Conservation (phyloP, 1,140 invertebrate species). For the Argopecten irradians region DNA sequence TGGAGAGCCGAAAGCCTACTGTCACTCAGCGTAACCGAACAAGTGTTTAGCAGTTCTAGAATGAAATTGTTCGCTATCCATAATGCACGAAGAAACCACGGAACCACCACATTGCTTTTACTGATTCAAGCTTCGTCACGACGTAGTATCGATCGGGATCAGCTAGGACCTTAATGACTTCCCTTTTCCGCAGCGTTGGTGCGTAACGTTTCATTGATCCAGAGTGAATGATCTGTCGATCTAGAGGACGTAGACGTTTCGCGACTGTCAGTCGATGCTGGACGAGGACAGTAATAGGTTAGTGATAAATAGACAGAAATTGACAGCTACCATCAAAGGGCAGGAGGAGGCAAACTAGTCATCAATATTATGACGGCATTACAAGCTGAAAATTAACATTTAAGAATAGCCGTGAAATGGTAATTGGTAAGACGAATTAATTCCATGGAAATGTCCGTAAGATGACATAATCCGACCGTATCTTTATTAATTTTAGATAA, state of each 20-base stretch:
- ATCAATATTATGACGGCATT: neutral
- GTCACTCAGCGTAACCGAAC: neutral
- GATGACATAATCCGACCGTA: neutral
- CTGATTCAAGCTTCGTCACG: constrained; percentile 5
- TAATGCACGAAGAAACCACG: constrained; percentile 5
- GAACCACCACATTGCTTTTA: constrained; percentile 8
- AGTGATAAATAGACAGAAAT: neutral
- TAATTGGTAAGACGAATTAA: neutral
- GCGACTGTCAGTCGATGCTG: constrained; percentile 1
- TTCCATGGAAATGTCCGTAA: neutral
- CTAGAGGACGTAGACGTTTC: neutral
- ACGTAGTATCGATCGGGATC: constrained; percentile 20
- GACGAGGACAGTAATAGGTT: neutral
- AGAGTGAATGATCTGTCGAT: constrained; percentile 21
- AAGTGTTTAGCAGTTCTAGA: constrained; percentile 15
- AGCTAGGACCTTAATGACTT: constrained; percentile 8
- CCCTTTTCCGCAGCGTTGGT: constrained; percentile 6
- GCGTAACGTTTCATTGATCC: constrained; percentile 20
- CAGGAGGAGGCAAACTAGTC: constrained; percentile 13
- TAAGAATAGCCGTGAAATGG: neutral
- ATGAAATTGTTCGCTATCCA: neutral
- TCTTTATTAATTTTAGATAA: neutral
- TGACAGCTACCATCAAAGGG: constrained; percentile 13
- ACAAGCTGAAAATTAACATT: neutral
- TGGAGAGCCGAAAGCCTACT: neutral